Conservation (phyloP, 2,888 invertebrate genomes). For the Beris chalybata region DNA sequence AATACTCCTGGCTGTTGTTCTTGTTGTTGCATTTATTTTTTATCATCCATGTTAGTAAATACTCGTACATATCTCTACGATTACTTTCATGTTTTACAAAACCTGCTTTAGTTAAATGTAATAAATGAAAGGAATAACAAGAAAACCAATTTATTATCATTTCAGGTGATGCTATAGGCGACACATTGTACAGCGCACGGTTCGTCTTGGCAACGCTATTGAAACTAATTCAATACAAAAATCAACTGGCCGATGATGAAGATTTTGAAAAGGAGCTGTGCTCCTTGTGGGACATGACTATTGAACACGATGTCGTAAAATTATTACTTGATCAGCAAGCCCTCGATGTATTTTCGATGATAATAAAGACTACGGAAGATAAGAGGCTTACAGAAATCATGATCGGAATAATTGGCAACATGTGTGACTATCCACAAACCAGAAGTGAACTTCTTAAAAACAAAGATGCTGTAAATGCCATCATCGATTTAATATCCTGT, state of each 20-base stretch:
- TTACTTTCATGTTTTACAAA: too few relatives aligned
- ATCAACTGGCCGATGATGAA: conserved; percentile 59
- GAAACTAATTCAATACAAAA: conserved; percentile 62
- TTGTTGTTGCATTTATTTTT: too few relatives aligned
- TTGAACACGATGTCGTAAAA: conserved; percentile 73
- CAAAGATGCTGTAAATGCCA: conserved; percentile 61
- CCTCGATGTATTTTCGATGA: conserved; percentile 58
- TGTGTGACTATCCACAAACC: conserved; percentile 70
- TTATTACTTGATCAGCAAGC: conserved; percentile 70
- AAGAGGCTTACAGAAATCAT: conserved; percentile 76
- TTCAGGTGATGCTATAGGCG: conserved; percentile 75
- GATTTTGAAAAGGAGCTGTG: conserved; percentile 69
- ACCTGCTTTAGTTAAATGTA: too few relatives aligned
- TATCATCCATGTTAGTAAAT: too few relatives aligned
- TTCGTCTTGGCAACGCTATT: conserved; percentile 72
- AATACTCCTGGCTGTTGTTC: too few relatives aligned
- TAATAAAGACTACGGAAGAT: conserved; percentile 65
- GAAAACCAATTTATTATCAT: too few relatives aligned
- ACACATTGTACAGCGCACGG: conserved; percentile 76
- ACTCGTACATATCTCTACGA: too few relatives aligned
- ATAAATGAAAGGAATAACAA: too few relatives aligned
- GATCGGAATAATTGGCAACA: conserved; percentile 81
- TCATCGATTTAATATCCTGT: conserved; percentile 62
- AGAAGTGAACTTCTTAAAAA: conserved; percentile 62
- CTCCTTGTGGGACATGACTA: conserved; percentile 83